A percentile compares a stretch with the other conserved stretches of the same genome.
Conservation (phyloP, 37 sponge, comb jelly and placozoan species). For the Lycopodina hypogea region DNA sequence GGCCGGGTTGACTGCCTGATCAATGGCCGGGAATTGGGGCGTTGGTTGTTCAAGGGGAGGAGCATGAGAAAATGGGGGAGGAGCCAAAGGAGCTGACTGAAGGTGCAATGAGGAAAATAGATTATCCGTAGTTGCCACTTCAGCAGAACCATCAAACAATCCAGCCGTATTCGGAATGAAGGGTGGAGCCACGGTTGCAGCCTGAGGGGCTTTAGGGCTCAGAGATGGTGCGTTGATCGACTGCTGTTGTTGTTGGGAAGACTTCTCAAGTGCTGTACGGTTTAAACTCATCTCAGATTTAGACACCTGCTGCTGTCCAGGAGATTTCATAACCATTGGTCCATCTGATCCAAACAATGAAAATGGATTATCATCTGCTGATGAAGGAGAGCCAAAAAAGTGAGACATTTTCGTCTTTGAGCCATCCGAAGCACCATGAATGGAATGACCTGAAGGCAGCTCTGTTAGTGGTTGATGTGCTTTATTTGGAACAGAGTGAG, state of each 20-base stretch:
- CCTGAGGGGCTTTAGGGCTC: not conserved
- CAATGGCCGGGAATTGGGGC: too few species aligned
- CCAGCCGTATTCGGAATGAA: not conserved
- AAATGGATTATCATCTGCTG: conserved; percentile 7
- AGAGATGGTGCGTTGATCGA: not conserved
- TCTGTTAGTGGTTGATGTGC: not conserved
- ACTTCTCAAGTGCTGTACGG: too few species aligned
- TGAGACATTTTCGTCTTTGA: not conserved
- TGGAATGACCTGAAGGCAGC: not conserved
- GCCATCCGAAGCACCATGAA: not conserved
- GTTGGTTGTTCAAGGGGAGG: too few species aligned
- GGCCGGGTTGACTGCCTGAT: too few species aligned
- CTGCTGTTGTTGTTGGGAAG: too few species aligned
- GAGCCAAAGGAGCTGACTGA: not conserved
- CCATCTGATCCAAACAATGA: not conserved
- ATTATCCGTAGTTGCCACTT: not conserved
- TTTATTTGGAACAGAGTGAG: not conserved
- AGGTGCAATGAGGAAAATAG: not conserved
- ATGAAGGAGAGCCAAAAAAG: not conserved
- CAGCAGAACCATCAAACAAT: not conserved
- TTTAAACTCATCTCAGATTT: too few species aligned
- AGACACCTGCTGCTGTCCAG: too few species aligned
- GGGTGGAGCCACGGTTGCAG: not conserved
- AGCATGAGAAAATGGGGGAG: not conserved
- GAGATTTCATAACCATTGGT: too few species aligned